Conservation (phyloP, 2,888 invertebrate species). For the Drosophila sordidula region DNA sequence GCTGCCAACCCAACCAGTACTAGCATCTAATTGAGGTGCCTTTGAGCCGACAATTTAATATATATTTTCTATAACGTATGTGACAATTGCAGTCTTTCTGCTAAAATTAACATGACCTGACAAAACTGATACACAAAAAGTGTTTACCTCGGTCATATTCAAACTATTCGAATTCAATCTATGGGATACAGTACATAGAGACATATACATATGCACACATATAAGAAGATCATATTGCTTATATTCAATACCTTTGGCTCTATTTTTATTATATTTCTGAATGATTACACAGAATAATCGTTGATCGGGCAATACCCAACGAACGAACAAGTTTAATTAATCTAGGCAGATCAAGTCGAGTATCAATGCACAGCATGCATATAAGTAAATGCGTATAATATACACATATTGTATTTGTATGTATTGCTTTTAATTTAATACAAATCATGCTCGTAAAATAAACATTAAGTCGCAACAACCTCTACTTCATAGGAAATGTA, state of each 20-base stretch:
- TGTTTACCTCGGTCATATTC: background rate
- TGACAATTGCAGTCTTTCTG: conserved; percentile 17
- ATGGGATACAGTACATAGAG: background rate
- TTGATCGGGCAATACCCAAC: conserved; percentile 51
- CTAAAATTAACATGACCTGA: conserved; percentile 15
- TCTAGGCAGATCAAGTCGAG: conserved; percentile 18
- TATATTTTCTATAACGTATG: conserved; percentile 7
- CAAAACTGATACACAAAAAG: conserved; percentile 14
- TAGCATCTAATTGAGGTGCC: conserved; percentile 4
- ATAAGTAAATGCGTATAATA: background rate
- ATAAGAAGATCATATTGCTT: conserved; percentile 8
- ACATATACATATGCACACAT: background rate
- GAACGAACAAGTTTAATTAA: conserved; percentile 46
- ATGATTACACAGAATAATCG: conserved; percentile 29
- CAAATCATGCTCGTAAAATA: conserved; percentile 23
- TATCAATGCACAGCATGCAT: conserved; percentile 16
- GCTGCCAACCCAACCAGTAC: conserved; percentile 1
- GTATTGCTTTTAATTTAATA: conserved; percentile 3
- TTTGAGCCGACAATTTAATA: conserved; percentile 8
- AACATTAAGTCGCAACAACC: conserved; percentile 1
- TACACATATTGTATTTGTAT: background rate
- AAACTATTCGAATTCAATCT: background rate
- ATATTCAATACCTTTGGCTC: conserved; percentile 15
- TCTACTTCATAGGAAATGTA: conserved; percentile 6
- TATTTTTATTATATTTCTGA: conserved; percentile 13